Conservation (phyloP, 2,888 invertebrate species). For the Melieria omissa region DNA sequence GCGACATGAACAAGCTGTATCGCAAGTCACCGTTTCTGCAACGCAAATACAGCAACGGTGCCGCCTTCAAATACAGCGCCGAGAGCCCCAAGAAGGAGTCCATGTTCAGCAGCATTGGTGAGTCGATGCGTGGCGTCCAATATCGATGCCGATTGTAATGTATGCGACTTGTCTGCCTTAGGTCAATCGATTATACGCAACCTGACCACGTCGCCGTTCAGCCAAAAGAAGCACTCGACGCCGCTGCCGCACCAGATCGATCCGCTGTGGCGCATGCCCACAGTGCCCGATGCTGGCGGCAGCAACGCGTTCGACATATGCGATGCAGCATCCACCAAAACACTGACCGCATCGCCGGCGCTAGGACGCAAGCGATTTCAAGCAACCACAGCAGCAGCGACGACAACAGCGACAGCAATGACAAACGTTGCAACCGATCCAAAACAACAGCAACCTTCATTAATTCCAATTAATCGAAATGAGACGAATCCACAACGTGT, state of each 20-base stretch:
- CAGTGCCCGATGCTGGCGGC: conserved; percentile 37
- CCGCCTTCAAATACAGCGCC: conserved; percentile 38
- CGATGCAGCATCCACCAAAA: conserved; percentile 39
- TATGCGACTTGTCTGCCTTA: conserved; percentile 35
- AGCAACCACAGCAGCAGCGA: conserved; percentile 26
- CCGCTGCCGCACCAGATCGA: conserved; percentile 47
- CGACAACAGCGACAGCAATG: conserved; percentile 43
- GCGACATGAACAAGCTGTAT: conserved; percentile 60
- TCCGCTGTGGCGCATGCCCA: conserved; percentile 49
- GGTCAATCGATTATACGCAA: conserved; percentile 65
- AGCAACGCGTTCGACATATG: conserved; percentile 15
- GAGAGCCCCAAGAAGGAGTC: conserved; percentile 65
- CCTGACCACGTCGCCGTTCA: conserved; percentile 65
- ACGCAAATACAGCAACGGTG: conserved; percentile 59
- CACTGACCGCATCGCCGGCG: conserved; percentile 41
- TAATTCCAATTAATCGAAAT: conserved; percentile 49
- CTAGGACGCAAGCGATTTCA: conserved; percentile 53
- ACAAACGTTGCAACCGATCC: conserved; percentile 34
- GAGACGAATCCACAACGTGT: conserved; percentile 52
- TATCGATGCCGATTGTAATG: neutral
- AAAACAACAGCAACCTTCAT: conserved; percentile 42
- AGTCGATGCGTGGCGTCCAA: neutral
- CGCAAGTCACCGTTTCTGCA: conserved; percentile 66
- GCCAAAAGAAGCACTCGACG: conserved; percentile 61
- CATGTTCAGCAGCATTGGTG: conserved; percentile 64